phyloP scores from a whole-genome alignment of 1,140 invertebrate genomes.

The Formica exsecta region DNA sequence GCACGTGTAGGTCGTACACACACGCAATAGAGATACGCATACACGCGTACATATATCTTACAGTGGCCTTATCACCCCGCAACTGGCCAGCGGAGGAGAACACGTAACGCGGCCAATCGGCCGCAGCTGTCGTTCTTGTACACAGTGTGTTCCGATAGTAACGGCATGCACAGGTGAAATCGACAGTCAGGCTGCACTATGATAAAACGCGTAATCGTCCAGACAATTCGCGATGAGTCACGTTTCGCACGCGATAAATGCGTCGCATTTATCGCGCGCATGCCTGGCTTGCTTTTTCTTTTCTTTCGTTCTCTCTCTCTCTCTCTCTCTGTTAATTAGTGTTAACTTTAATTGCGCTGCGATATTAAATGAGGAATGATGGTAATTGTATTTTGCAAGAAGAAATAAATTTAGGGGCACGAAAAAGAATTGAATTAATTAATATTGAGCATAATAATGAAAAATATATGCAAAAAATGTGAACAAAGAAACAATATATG shows the following conservation, averaged over 20 bases:
- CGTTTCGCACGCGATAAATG: slow-evolving; percentile 24
- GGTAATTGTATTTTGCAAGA: neutral
- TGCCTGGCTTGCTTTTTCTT: neutral
- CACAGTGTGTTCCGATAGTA: slow-evolving; percentile 49
- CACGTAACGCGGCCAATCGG: slow-evolving; percentile 59
- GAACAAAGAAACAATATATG: no score
- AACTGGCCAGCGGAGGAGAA: slow-evolving; percentile 58
- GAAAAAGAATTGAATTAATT: neutral
- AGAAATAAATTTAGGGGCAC: neutral
- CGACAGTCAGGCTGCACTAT: slow-evolving; percentile 14
- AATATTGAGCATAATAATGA: neutral
- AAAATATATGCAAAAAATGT: no score
- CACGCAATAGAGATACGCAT: neutral
- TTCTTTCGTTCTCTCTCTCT: neutral
- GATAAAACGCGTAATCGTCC: slow-evolving; percentile 22
- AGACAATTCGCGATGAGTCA: slow-evolving; percentile 25
- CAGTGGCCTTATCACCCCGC: slow-evolving; percentile 56
- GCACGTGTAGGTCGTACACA: neutral
- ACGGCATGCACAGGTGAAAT: slow-evolving; percentile 37
- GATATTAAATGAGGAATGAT: neutral
- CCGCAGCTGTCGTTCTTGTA: slow-evolving; percentile 65
- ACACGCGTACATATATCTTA: neutral
- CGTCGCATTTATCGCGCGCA: neutral
- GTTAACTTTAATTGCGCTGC: neutral
- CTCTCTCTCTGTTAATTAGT: neutral